Percentiles rank a stretch among this genome's conserved stretches.
Evolutionary conservation across 2,113 vertebrate species (phyloP).

Genomic region (Ursus arctos): DNA sequence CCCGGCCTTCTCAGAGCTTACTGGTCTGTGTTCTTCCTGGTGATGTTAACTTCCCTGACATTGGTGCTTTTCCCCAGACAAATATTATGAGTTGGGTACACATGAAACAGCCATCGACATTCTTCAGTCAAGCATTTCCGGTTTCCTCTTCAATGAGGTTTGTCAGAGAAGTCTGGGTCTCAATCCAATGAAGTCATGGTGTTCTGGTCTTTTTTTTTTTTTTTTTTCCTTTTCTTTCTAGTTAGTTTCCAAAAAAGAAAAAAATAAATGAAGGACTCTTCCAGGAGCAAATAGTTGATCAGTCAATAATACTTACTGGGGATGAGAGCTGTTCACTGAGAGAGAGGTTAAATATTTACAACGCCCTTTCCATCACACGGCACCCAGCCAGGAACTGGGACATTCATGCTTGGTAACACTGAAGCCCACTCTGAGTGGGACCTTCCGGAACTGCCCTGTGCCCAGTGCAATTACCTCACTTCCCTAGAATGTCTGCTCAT

Average conservation of each 20-base stretch:
- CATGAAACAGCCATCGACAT: not conserved
- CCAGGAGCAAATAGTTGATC: not conserved
- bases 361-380: not conserved
- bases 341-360: conserved; percentile 5
- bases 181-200: not conserved
- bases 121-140: not conserved
- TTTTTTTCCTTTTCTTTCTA: not conserved
- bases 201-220: not conserved
- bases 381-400: not conserved
- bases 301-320: not conserved
- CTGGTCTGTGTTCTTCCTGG: not conserved
- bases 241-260: not conserved
- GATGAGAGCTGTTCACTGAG: not conserved
- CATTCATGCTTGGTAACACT: not conserved
- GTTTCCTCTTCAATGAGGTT: not conserved
- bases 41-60: not conserved
- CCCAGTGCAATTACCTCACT: conserved; percentile 67
- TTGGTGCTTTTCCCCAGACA: not conserved
- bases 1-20: not conserved
- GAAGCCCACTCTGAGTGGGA: conserved; percentile 33
- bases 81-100: not conserved
- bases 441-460: conserved; percentile 66
- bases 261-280: not conserved
- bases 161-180: conserved; percentile 31
- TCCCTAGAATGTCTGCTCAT: conserved; percentile 72